phyloP scores from a whole-genome alignment of 1,140 invertebrate genomes.

The Agraylea sexmaculata region DNA sequence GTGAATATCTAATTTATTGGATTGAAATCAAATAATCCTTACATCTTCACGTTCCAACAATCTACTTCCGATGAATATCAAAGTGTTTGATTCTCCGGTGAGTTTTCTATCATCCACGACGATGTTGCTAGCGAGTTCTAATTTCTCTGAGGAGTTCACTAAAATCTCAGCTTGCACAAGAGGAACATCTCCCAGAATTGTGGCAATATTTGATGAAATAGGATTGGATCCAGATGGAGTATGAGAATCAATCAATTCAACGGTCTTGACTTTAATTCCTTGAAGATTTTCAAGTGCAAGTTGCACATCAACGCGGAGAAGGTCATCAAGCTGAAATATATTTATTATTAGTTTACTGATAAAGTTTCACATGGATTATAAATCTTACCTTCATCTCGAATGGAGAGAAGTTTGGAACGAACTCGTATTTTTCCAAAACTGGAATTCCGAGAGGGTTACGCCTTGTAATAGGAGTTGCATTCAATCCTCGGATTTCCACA shows the following conservation, averaged over 20 bases:
- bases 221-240: slow-evolving; percentile 32
- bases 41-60: slow-evolving; percentile 29
- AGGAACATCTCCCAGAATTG: slow-evolving; percentile 49
- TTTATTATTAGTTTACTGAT: no score
- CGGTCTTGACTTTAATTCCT: slow-evolving; percentile 54
- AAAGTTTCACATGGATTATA: slow-evolving; percentile 1
- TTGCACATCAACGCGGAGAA: slow-evolving; percentile 50
- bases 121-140: slow-evolving; percentile 39
- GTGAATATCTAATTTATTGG: no score
- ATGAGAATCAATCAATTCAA: slow-evolving; percentile 51
- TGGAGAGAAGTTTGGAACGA: slow-evolving; percentile 53
- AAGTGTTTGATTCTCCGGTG: slow-evolving; percentile 40
- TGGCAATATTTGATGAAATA: slow-evolving; percentile 39
- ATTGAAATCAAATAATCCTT: slow-evolving; percentile 17
- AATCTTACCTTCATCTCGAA: slow-evolving; percentile 25
- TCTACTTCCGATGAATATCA: slow-evolving; percentile 43
- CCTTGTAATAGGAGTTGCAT: slow-evolving; percentile 65
- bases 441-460: slow-evolving; percentile 49
- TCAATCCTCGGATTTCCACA: slow-evolving; percentile 71
- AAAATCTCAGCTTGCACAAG: slow-evolving; percentile 46
- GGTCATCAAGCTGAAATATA: slow-evolving; percentile 31
- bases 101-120: slow-evolving; percentile 50
- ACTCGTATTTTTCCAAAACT: slow-evolving; percentile 62
- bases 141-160: slow-evolving; percentile 31
- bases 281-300: slow-evolving; percentile 66